phyloP scores from a whole-genome alignment of 2,113 vertebrate genomes.

The Varanus salvator region DNA sequence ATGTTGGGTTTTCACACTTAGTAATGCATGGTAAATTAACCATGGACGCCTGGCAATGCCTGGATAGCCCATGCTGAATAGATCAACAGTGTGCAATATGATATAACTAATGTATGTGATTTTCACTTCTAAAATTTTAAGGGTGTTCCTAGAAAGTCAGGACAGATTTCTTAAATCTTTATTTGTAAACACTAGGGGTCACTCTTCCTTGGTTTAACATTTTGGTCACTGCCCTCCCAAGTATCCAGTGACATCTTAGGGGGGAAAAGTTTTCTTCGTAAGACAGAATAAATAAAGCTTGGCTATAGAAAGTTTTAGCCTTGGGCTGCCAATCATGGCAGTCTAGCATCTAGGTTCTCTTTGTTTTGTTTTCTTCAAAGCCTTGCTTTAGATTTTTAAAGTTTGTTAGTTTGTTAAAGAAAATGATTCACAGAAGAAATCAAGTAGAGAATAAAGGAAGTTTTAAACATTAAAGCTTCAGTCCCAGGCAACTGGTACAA shows the following conservation, averaged over 20 bases:
- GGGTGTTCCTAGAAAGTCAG: constrained; percentile 3
- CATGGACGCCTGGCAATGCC: background rate
- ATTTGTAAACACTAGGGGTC: constrained; percentile 59
- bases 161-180: constrained; percentile 30
- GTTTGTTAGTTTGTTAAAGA: background rate
- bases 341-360: background rate
- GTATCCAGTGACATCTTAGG: constrained; percentile 30
- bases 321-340: constrained; percentile 32
- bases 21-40: constrained; percentile 44
- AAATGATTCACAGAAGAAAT: background rate
- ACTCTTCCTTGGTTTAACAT: constrained; percentile 56
- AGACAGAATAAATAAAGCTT: constrained; percentile 24
- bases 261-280: constrained; percentile 37
- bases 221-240: background rate
- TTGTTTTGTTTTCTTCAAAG: constrained; percentile 12
- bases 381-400: background rate
- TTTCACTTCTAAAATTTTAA: constrained; percentile 33
- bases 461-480: constrained; percentile 29
- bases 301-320: constrained; percentile 30
- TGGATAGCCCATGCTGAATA: constrained; percentile 34
- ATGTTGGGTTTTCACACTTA: constrained; percentile 35
- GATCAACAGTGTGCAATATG: background rate
- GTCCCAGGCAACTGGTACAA: background rate
- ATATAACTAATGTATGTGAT: background rate
- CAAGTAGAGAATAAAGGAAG: constrained; percentile 14